Evolutionary conservation across 2,888 invertebrate species (phyloP).

Genomic region (Conops quadrifasciatus): DNA sequence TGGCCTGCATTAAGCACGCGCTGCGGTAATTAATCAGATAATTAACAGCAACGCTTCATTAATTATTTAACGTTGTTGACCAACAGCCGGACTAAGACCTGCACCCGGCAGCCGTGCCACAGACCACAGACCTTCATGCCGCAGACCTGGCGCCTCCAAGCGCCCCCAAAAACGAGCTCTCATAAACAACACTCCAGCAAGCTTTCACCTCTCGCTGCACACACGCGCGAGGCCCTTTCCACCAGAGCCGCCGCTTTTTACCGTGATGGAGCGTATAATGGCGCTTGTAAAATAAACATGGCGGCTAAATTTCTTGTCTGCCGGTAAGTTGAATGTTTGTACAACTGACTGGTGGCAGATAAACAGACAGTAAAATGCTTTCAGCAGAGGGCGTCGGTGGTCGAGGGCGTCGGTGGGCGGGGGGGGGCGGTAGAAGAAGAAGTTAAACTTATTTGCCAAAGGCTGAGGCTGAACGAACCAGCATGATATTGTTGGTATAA

Average conservation of each 20-base stretch:
- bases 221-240: no score
- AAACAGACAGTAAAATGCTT: conserved; percentile 29
- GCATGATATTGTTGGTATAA: no score
- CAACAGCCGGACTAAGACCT: conserved; percentile 36
- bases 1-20: conserved; percentile 27
- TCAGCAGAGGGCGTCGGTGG: conserved; percentile 2
- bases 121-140: not conserved
- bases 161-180: not conserved
- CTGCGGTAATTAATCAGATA: conserved; percentile 65
- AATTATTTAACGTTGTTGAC: conserved; percentile 61
- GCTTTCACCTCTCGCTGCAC: no score
- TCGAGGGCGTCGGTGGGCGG: no score
- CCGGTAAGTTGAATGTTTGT: conserved; percentile 28
- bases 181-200: no score
- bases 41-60: conserved; percentile 66
- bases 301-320: conserved; percentile 44
- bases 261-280: conserved; percentile 43
- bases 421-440: not conserved
- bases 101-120: not conserved
- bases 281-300: conserved; percentile 46
- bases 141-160: not conserved
- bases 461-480: no score
- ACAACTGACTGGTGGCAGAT: conserved; percentile 32
- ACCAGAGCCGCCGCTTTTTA: conserved; percentile 10
- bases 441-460: no score